Conservation (phyloP, 2,888 invertebrate genomes). For the Ennomos fuscantarius region DNA sequence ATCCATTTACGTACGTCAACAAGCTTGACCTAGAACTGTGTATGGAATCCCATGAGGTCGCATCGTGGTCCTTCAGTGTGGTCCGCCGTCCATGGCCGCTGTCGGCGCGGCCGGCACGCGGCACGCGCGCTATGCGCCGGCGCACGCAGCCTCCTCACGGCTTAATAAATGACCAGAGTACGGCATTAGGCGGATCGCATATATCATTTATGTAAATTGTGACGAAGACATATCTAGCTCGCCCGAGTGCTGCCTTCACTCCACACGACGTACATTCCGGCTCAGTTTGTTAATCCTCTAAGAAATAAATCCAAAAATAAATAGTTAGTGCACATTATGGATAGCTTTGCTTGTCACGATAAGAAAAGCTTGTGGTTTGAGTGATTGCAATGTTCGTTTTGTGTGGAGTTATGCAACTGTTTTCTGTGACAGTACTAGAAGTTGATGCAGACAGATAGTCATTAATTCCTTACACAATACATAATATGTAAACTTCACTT, state of each 20-base stretch:
- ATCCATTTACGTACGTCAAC: conserved; percentile 75
- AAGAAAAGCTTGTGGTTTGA: conserved; percentile 39
- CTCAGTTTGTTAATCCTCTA: conserved; percentile 60
- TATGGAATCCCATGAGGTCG: conserved; percentile 47
- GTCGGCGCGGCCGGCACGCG: conserved; percentile 67
- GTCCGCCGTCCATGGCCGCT: conserved; percentile 66
- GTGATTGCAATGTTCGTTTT: conserved; percentile 36
- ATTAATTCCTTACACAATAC: conserved; percentile 19
- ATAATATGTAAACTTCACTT: background rate
- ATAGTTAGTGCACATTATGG: conserved; percentile 50
- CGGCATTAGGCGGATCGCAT: conserved; percentile 82
- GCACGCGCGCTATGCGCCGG: conserved; percentile 80
- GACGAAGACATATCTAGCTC: conserved; percentile 84
- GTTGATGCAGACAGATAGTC: conserved; percentile 8
- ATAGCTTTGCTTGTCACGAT: conserved; percentile 53
- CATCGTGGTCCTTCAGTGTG: conserved; percentile 67
- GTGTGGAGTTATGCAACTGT: conserved; percentile 25
- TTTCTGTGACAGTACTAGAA: conserved; percentile 22
- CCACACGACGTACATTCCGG: conserved; percentile 79
- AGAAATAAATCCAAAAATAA: conserved; percentile 67
- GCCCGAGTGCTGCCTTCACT: conserved; percentile 70
- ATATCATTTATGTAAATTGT: conserved; percentile 85
- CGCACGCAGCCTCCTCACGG: conserved; percentile 64
- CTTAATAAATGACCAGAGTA: conserved; percentile 80
- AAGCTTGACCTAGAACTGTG: conserved; percentile 62